Percentiles rank a stretch among this genome's conserved stretches.
phyloP scores from a whole-genome alignment of 92 coral and sea anemone species.

The Umimayanthus kanabou region DNA sequence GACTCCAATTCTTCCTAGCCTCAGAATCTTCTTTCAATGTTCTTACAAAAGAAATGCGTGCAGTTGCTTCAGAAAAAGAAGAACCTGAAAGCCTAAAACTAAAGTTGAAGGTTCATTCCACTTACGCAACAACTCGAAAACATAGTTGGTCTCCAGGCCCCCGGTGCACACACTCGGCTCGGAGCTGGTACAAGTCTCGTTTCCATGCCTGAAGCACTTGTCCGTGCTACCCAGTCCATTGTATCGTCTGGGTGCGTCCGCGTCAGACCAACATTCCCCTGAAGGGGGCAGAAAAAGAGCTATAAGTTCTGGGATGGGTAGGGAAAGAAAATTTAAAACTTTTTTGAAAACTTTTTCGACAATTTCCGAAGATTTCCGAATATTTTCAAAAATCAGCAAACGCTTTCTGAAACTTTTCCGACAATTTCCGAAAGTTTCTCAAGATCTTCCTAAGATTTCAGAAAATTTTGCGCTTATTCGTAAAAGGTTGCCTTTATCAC shows the following conservation, averaged over 20 bases:
- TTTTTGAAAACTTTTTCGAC: no score
- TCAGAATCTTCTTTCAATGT: no score
- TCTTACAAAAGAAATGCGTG: neutral
- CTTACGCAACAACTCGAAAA: constrained; percentile 23
- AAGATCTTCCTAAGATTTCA: no score
- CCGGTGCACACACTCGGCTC: constrained; percentile 38
- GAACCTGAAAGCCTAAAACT: neutral
- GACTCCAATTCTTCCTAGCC: no score
- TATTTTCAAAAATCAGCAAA: no score
- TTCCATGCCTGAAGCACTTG: constrained; percentile 20
- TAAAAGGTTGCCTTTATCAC: no score
- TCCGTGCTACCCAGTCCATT: constrained; percentile 14
- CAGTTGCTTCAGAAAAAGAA: neutral
- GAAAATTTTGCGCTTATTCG: no score
- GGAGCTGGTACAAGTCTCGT: constrained; percentile 36
- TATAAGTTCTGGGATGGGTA: neutral
- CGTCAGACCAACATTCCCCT: constrained; percentile 42
- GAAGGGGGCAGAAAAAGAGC: neutral
- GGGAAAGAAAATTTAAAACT: neutral
- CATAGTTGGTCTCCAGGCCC: constrained; percentile 27
- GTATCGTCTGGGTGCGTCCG: constrained; percentile 28
- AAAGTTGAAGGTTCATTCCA: neutral
- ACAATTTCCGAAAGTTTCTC: no score
- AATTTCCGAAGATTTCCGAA: no score
- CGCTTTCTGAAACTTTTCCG: no score